Conservation (phyloP, 2,797 vertebrate genomes). For the Lophotriccus pileatus region DNA sequence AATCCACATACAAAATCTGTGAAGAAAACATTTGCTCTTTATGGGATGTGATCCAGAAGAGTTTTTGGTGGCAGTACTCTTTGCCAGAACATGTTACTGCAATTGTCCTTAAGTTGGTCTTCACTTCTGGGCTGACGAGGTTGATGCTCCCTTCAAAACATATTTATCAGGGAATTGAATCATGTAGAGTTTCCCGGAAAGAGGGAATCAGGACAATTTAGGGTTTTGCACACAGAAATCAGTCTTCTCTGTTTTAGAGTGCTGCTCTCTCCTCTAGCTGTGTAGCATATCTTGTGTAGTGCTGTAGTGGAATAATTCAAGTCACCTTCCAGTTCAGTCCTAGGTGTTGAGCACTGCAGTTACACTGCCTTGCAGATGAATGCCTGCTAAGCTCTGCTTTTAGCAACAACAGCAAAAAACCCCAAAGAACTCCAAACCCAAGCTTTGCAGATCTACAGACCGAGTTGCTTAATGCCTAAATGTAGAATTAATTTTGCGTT, state of each 20-base stretch:
- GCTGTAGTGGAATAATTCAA: background rate
- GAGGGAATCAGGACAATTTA: background rate
- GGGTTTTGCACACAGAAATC: background rate
- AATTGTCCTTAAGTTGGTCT: background rate
- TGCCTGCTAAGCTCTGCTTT: background rate
- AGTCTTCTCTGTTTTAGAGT: background rate
- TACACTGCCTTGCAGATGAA: background rate
- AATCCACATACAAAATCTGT: background rate
- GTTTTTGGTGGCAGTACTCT: background rate
- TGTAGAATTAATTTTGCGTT: background rate
- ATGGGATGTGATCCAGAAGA: background rate
- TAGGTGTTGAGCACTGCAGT: background rate
- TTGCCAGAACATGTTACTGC: background rate
- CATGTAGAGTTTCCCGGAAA: background rate
- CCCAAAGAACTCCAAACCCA: background rate
- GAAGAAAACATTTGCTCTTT: background rate
- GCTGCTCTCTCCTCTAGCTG: background rate
- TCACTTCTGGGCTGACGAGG: background rate
- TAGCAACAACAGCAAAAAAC: background rate
- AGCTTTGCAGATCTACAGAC: background rate
- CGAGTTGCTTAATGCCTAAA: background rate
- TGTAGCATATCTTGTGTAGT: fast-evolving
- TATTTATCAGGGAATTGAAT: background rate
- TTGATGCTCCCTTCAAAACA: background rate
- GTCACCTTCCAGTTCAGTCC: background rate